These are phyloP conservation scores for Phyllostomus hastatus DNA, from an alignment of 2,113 vertebrate species.

Conservation along the genomic window DNA sequence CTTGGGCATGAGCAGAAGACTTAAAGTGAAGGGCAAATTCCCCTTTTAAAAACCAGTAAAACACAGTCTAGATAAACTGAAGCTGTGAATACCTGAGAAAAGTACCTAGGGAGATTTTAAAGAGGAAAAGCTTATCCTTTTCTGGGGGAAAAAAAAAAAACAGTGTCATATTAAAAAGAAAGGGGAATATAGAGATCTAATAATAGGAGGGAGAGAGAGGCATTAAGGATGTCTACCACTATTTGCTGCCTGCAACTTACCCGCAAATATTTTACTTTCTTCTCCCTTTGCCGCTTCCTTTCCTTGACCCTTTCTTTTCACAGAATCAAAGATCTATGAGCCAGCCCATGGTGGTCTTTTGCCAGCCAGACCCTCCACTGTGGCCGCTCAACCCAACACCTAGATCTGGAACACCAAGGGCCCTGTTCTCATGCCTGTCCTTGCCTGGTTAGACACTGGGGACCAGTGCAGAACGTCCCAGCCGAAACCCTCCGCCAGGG, in stretches of 20 bases:
- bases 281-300: not conserved
- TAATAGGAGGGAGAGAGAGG: not conserved
- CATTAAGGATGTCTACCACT: not conserved
- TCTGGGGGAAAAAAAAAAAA: not conserved
- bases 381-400: not conserved
- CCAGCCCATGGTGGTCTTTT: not conserved
- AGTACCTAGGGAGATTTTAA: not conserved
- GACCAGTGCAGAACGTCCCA: not conserved
- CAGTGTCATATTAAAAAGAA: not conserved
- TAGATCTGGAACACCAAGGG: not conserved
- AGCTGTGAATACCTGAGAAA: not conserved
- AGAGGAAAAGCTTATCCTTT: not conserved
- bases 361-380: not conserved
- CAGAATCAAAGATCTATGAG: not conserved
- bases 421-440: not conserved
- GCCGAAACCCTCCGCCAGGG: fast-evolving
- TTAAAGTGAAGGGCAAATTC: conserved; percentile 46
- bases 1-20: conserved; percentile 27
- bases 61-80: not conserved
- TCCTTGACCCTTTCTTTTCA: not conserved
- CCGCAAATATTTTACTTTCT: not conserved
- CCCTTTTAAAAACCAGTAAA: conserved; percentile 7
- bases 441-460: not conserved
- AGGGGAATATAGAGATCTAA: not conserved
- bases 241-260: not conserved